Evolutionary conservation across 2,113 vertebrate species (phyloP), one percentile per base, ranked within the genome.

Genomic region (Felis catus): DNA sequence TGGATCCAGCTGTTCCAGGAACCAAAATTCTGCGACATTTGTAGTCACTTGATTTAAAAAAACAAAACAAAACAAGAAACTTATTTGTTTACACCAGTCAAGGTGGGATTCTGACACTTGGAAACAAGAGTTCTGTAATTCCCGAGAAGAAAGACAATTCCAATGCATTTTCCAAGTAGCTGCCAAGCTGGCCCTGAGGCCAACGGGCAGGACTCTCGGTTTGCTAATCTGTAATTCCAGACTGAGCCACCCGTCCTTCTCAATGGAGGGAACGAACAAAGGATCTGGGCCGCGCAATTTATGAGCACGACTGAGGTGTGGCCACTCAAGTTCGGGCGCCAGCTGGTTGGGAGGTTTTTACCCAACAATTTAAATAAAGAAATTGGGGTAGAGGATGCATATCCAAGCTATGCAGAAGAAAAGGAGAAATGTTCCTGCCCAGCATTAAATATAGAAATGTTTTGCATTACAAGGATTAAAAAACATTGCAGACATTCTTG

Each of bases 401-500:
- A 78, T 33, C 41, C 95, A 89, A 94, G 86, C 68, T 86, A 65
- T 23, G 70, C 83, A 73, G 92, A 89, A 53, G 41, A 92, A 45
- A 7, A 63, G 86, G 31, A 91, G 79, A 83, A 66, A 84, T 12
- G n/a, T 51, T 65, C 45, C 55, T 86, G 93, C 85, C 48, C 89
- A 86, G 95, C 91, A 94, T 48, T 68, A 96, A 97, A 98, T 48
- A 33, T 27, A 93, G 80, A 90, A 88, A 87, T 33, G 85, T 79
- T 97, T 94, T 91, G 71, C 92, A 96, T 93, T 96, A n/a, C 11
- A 61, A 81, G 61, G 93, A 1, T 29, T 92, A 97, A 86, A 95
- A 89, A 58, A 25, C 79, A 92, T 86, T 88, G 2, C 2, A 91
- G 94, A 95, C 96, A 92, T 83, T 5, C 0, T 90, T 89, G 92